A percentile compares a stretch with the other conserved stretches of the same genome.
Conservation (phyloP, 2,797 vertebrate species). For the Cuculus canorus region DNA sequence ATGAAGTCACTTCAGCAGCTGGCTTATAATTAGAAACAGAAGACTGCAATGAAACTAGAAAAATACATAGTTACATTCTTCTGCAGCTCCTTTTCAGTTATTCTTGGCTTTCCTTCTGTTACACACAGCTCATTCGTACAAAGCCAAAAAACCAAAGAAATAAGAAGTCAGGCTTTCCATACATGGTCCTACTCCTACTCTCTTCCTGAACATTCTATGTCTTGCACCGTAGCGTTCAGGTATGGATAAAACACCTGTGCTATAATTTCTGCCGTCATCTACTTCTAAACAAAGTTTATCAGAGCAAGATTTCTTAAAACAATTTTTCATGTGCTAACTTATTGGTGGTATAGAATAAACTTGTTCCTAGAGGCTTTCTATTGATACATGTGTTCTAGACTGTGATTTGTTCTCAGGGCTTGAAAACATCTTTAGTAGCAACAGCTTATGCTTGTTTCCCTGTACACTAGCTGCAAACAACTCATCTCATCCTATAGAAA, state of each 20-base stretch:
- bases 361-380: background rate
- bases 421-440: background rate
- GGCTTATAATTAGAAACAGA: conserved; percentile 64
- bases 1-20: conserved; percentile 62
- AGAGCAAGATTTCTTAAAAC: background rate
- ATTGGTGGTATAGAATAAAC: background rate
- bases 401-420: background rate
- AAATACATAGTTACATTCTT: conserved; percentile 48
- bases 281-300: background rate
- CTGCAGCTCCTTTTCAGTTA: conserved; percentile 15
- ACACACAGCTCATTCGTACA: background rate
- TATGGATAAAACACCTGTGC: background rate
- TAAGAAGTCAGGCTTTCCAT: background rate
- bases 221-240: background rate
- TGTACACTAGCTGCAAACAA: background rate
- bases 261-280: background rate
- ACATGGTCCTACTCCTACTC: background rate
- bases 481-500: background rate
- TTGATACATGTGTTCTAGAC: accelerated
- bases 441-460: background rate
- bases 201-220: background rate
- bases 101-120: conserved; percentile 37
- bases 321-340: background rate
- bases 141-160: background rate
- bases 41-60: conserved; percentile 25